Evolutionary conservation across 2,797 vertebrate species (phyloP), one percentile per base, ranked within the genome.

Genomic region (Galaxias olidus): DNA sequence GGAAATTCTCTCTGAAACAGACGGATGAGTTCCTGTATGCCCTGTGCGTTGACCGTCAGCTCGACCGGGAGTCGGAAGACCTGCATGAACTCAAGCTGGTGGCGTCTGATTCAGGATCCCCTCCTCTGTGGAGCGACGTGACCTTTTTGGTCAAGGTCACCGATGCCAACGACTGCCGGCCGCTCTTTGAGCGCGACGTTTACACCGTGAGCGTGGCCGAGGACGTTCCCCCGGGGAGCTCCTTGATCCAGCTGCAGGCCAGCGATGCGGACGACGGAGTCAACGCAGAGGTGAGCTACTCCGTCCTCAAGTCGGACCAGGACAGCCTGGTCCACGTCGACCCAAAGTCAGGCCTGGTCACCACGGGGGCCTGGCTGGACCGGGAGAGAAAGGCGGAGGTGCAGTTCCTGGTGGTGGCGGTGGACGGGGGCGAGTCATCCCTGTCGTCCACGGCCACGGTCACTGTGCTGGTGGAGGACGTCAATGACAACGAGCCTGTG

Each of bases 401-500:
- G 65, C 87, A 90, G 73, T 88, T 97, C 74, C 81, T 90, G 72
- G 94, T 95, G 82, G 87, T 93, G 82, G 96, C 93, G 13, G 84
- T 73, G 4, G 96, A 98, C 61, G 71, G 89, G 13, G 96, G 96
- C 0, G 83, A 79, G 17, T 93, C 93, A 0, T 72, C 91, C 0
- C 87, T 94, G 43, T 90, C 93, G 0, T 88, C 95, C 73, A 90
- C 91, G 1, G 93, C 93, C 19, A 89, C 88, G 7, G 91, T 96
- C 64, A 93, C 83, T 4, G 76, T 96, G 65, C 57, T 73, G 9
- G 82, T 98, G 49, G 90, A 91, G 59, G 94, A 97, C 5, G 87
- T 95, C 77, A 98, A 98, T 41, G 96, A 98, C 90, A 96, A 97
- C 59, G 92, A 94, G 77, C 96, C 96, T 0, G 71, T 93, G 61